A percentile compares a stretch with the other conserved stretches of the same genome.
phyloP scores from a whole-genome alignment of 2,888 invertebrate species.

The Sphaerophoria taeniata region DNA sequence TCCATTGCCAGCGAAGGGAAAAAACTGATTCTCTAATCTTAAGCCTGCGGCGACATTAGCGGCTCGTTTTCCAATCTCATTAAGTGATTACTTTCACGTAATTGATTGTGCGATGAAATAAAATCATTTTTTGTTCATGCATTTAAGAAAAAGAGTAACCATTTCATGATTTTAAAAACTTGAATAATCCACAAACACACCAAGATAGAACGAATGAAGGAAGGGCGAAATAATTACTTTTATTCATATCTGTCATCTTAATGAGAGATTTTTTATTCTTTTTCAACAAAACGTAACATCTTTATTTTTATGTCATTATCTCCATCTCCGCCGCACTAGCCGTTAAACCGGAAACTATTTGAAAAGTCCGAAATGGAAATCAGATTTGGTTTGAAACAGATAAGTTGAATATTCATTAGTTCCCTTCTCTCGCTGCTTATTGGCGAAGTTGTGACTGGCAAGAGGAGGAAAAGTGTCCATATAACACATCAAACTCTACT shows the following conservation, averaged over 20 bases:
- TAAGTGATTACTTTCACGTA: slow-evolving; percentile 74
- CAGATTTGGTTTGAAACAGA: slow-evolving; percentile 38
- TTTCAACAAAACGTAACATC: slow-evolving; percentile 18
- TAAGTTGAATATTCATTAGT: slow-evolving; percentile 64
- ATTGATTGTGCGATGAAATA: slow-evolving; percentile 53
- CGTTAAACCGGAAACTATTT: slow-evolving; percentile 59
- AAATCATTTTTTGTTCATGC: slow-evolving; percentile 31
- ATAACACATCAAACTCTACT: slow-evolving; percentile 5
- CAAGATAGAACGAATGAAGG: background rate
- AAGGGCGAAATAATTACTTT: slow-evolving; percentile 9
- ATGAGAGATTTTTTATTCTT: slow-evolving; percentile 18
- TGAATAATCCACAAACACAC: slow-evolving; percentile 35
- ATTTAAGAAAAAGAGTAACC: background rate
- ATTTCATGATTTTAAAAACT: slow-evolving; percentile 47
- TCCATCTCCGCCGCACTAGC: background rate
- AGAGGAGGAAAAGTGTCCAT: slow-evolving; percentile 10
- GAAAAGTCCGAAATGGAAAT: slow-evolving; percentile 42
- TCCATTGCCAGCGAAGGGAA: slow-evolving; percentile 49
- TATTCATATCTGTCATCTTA: slow-evolving; percentile 61
- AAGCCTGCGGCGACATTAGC: background rate
- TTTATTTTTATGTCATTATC: too few species aligned
- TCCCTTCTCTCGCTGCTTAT: too few species aligned
- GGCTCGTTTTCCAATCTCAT: slow-evolving; percentile 62
- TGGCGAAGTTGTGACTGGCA: background rate
- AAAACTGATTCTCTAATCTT: background rate